Conservation (phyloP, 2,888 invertebrate genomes). For the Neelides folsomi region DNA sequence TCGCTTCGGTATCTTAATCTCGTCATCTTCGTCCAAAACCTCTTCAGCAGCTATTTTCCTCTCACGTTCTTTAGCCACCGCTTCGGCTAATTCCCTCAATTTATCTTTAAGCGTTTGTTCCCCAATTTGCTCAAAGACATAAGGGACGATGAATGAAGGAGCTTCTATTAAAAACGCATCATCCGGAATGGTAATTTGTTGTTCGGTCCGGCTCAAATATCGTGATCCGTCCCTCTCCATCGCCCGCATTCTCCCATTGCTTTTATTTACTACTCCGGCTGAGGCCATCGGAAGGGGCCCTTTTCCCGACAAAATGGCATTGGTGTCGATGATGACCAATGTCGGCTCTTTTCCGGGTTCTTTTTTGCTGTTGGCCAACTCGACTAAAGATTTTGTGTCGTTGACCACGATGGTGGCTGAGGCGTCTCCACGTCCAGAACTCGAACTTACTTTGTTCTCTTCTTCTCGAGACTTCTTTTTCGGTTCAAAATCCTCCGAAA, state of each 20-base stretch:
- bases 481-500: not conserved
- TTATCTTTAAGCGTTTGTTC: conserved; percentile 51
- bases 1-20: conserved; percentile 33
- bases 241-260: not conserved
- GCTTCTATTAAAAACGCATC: conserved; percentile 88
- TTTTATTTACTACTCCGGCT: not conserved
- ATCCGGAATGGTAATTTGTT: conserved; percentile 49
- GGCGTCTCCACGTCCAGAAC: conserved; percentile 36
- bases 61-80: conserved; percentile 23
- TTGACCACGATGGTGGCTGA: conserved; percentile 49
- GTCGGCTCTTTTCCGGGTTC: conserved; percentile 56
- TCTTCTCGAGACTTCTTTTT: conserved; percentile 36
- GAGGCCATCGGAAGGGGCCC: conserved; percentile 39
- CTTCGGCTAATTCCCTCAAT: conserved; percentile 33
- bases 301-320: conserved; percentile 53
- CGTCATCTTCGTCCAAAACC: conserved; percentile 34
- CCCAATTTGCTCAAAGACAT: conserved; percentile 82
- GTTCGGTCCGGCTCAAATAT: not conserved
- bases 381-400: conserved; percentile 46
- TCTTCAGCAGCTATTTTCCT: conserved; percentile 21
- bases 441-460: conserved; percentile 38
- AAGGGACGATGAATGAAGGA: conserved; percentile 83
- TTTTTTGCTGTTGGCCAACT: conserved; percentile 52
- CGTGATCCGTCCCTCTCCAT: not conserved
- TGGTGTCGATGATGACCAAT: conserved; percentile 64